These are phyloP conservation scores for Hartigia nigra DNA, from an alignment of 2,888 invertebrate species.

Conservation along the genomic window DNA sequence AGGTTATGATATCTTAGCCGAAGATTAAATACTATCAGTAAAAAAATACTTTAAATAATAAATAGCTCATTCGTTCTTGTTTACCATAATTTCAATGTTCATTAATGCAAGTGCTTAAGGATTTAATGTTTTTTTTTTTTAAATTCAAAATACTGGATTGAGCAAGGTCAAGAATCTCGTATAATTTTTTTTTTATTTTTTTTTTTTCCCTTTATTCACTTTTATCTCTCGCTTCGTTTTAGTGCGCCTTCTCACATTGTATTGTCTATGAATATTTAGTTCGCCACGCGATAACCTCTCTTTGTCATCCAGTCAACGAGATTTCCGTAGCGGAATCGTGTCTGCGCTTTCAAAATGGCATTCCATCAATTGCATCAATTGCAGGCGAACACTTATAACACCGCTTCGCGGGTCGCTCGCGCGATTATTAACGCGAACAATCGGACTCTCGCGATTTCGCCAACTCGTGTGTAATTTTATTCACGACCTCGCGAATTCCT, in stretches of 20 bases:
- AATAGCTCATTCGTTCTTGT: background rate
- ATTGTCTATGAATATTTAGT: background rate
- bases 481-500: background rate
- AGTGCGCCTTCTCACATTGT: background rate
- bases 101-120: background rate
- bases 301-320: background rate
- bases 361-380: conserved; percentile 6
- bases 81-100: background rate
- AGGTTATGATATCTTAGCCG: background rate
- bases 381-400: background rate
- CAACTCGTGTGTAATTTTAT: background rate
- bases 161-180: background rate
- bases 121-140: background rate
- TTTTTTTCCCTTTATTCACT: background rate
- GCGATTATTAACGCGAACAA: background rate
- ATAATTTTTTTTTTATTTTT: background rate
- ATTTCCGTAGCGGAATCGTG: background rate
- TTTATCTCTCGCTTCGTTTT: background rate
- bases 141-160: background rate
- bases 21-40: background rate
- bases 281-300: background rate
- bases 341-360: background rate
- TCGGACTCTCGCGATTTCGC: background rate
- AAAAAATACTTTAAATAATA: background rate
- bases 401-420: background rate